Evolutionary conservation across 2,797 vertebrate species (phyloP).

Genomic region (Choloepus didactylus): DNA sequence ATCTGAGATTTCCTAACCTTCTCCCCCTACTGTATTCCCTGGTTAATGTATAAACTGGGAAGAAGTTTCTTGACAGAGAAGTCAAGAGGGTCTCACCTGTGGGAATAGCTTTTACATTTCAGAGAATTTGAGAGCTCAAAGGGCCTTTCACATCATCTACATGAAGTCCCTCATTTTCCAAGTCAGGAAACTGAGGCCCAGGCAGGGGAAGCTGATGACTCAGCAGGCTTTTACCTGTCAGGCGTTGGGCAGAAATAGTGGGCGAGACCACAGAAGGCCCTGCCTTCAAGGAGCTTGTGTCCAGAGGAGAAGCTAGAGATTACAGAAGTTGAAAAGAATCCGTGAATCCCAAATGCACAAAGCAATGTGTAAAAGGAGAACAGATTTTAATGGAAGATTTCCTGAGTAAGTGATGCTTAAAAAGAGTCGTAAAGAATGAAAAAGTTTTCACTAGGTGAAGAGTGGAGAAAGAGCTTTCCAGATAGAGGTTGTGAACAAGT

Average conservation of each 20-base stretch:
- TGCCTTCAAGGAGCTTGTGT: constrained; percentile 30
- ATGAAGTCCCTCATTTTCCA: constrained; percentile 10
- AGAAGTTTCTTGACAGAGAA: constrained; percentile 86
- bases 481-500: not conserved
- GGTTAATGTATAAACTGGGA: constrained; percentile 86
- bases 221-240: not conserved
- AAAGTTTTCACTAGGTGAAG: not conserved
- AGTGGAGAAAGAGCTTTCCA: not conserved
- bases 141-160: not conserved
- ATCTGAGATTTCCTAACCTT: constrained; percentile 86
- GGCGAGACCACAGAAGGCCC: not conserved
- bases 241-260: not conserved
- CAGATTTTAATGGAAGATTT: not conserved
- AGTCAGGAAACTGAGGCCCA: constrained; percentile 65
- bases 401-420: not conserved
- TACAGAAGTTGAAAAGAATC: not conserved
- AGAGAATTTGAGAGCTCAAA: constrained; percentile 66
- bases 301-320: not conserved
- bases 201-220: not conserved
- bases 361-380: not conserved
- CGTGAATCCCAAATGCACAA: not conserved
- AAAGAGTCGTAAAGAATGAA: not conserved
- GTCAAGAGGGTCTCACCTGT: constrained; percentile 82
- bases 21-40: constrained; percentile 79
- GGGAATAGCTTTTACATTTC: constrained; percentile 82